phyloP scores from a whole-genome alignment of 2,113 vertebrate species.

The Hippocampus comes region DNA sequence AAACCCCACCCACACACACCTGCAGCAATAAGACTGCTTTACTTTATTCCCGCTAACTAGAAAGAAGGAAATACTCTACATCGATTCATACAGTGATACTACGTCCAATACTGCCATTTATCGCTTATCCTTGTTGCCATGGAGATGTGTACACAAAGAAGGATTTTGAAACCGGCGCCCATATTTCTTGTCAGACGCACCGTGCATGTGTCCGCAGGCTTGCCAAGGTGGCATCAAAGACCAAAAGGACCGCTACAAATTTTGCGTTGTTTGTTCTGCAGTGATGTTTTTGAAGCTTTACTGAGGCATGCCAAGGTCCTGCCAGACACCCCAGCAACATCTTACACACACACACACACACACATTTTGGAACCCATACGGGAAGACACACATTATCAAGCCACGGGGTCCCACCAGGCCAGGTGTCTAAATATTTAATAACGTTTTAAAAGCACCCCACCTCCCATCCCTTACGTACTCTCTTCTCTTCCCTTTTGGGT shows the following conservation, averaged over 20 bases:
- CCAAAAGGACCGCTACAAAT: slow-evolving; percentile 17
- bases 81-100: not conserved
- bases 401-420: slow-evolving; percentile 32
- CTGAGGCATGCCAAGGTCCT: slow-evolving; percentile 50
- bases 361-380: not conserved
- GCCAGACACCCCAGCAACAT: slow-evolving; percentile 28
- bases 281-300: slow-evolving; percentile 42
- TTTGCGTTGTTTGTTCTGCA: slow-evolving; percentile 19
- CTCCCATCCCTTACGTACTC: not conserved
- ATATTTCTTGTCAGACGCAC: not conserved
- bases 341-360: not conserved
- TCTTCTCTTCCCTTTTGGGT: slow-evolving; percentile 16
- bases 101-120: not conserved
- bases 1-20: slow-evolving; percentile 52
- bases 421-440: slow-evolving; percentile 66
- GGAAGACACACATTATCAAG: slow-evolving; percentile 12
- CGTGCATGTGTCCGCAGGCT: too few relatives aligned
- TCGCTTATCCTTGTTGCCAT: slow-evolving; percentile 1
- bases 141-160: not conserved
- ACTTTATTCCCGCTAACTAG: slow-evolving; percentile 14
- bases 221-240: not conserved
- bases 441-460: slow-evolving; percentile 48
- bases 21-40: slow-evolving; percentile 23
- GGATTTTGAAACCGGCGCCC: not conserved
- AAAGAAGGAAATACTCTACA: not conserved